phyloP scores from a whole-genome alignment of 2,797 vertebrate genomes.

The Epinephelus coioides region DNA sequence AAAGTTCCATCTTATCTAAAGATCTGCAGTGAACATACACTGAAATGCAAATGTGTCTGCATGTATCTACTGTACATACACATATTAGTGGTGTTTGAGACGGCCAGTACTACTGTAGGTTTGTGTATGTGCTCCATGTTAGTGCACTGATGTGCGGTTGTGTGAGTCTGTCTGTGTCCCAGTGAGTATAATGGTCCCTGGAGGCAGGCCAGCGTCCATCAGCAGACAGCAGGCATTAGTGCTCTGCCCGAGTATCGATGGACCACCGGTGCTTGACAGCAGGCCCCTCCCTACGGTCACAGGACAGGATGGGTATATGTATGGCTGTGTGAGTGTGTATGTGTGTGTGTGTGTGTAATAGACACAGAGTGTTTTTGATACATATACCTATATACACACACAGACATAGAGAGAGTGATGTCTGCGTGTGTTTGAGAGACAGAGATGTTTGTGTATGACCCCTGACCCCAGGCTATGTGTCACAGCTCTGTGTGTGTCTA shows the following conservation, averaged over 20 bases:
- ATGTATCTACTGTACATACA: background rate
- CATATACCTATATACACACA: constrained; percentile 34
- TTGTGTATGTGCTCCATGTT: constrained; percentile 51
- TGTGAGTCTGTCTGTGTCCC: constrained; percentile 67
- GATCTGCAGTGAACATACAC: background rate
- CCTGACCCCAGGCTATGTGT: constrained; percentile 92
- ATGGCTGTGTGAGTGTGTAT: constrained; percentile 38
- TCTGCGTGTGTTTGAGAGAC: constrained; percentile 64
- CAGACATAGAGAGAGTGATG: constrained; percentile 35
- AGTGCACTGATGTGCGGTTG: constrained; percentile 54
- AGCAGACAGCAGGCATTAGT: constrained; percentile 93
- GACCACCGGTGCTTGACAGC: constrained; percentile 87
- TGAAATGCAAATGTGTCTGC: background rate
- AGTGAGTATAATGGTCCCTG: constrained; percentile 92
- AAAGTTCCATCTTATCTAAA: background rate
- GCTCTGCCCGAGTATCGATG: constrained; percentile 93
- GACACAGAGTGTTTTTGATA: constrained; percentile 63
- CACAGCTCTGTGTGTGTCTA: constrained; percentile 56
- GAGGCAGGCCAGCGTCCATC: constrained; percentile 95
- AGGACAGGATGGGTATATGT: constrained; percentile 72
- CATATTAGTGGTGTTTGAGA: constrained; percentile 16
- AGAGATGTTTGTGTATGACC: constrained; percentile 84
- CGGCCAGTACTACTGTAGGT: background rate
- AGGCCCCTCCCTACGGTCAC: constrained; percentile 85
- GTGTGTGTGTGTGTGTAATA: constrained; percentile 40